Percentiles rank a stretch among this genome's conserved stretches.
Evolutionary conservation across 2,888 invertebrate species (phyloP).

Genomic region (Sarcophaga carnaria): DNA sequence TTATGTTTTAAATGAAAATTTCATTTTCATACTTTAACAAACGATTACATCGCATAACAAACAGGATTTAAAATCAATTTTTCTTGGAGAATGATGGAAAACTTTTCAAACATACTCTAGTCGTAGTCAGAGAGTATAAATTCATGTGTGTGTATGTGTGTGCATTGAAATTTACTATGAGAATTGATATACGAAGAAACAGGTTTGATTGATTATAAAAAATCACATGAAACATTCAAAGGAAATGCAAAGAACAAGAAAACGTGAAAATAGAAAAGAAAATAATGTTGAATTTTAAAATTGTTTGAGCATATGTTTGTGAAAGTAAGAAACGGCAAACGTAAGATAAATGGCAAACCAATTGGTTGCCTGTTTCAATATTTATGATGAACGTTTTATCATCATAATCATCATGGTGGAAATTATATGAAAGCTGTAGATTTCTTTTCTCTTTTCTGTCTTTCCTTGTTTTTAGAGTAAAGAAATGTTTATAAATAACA

Average conservation of each 20-base stretch:
- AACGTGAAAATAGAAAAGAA: neutral
- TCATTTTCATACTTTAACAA: neutral
- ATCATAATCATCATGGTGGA: neutral
- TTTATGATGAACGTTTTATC: slow-evolving; percentile 11
- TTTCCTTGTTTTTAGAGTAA: too few relatives aligned
- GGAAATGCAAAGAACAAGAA: neutral
- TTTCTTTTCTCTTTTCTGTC: neutral
- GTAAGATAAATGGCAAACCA: slow-evolving; percentile 34
- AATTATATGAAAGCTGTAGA: neutral
- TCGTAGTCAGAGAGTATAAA: too few relatives aligned
- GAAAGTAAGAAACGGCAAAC: neutral
- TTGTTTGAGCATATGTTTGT: slow-evolving; percentile 36
- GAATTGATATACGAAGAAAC: slow-evolving; percentile 5
- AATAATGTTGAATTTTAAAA: slow-evolving; percentile 30
- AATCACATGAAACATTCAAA: neutral
- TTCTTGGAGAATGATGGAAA: neutral
- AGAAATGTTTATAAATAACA: too few relatives aligned
- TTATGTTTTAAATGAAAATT: neutral
- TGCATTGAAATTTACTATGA: neutral
- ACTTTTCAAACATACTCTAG: neutral
- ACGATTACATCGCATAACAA: neutral
- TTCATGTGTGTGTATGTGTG: neutral
- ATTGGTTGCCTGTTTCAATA: slow-evolving; percentile 10
- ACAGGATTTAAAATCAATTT: neutral
- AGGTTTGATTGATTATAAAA: slow-evolving; percentile 42